These are phyloP conservation scores for Apteryx mantelli DNA, from an alignment of 2,113 vertebrate species.

Conservation along the genomic window DNA sequence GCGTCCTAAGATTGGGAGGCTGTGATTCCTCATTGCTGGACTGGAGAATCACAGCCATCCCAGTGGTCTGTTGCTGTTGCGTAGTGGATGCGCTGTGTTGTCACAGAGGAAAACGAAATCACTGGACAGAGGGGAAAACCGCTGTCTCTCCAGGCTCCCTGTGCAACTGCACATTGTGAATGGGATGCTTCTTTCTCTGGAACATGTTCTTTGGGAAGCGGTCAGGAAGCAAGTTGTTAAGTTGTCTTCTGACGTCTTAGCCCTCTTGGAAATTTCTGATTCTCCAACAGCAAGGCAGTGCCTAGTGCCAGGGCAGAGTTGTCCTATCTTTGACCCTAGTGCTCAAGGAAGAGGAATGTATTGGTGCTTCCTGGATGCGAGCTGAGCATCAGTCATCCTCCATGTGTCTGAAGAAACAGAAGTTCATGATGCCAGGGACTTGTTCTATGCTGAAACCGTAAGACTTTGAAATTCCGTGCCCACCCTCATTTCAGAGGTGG, in stretches of 20 bases:
- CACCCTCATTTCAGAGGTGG: background rate
- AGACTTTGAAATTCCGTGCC: background rate
- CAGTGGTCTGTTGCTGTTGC: background rate
- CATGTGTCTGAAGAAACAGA: background rate
- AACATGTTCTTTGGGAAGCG: background rate
- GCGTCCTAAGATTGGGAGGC: background rate
- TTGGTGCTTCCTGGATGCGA: background rate
- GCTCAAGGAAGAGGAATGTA: background rate
- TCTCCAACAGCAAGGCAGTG: background rate
- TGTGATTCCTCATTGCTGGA: background rate
- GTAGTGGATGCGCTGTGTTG: background rate
- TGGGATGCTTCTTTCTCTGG: background rate
- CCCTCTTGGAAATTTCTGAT: background rate
- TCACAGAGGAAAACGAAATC: background rate
- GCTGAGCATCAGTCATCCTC: background rate
- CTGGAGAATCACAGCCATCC: background rate
- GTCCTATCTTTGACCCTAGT: background rate
- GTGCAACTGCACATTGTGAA: background rate
- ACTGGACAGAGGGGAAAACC: background rate
- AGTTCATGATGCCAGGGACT: accelerated
- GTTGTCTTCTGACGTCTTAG: background rate
- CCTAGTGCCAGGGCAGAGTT: background rate
- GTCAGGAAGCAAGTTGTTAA: background rate
- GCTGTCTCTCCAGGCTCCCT: background rate
- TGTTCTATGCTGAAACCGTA: background rate